These are phyloP conservation scores for Xiphorhynchus erythropygius DNA, from an alignment of 2,797 vertebrate species.

Conservation along the genomic window DNA sequence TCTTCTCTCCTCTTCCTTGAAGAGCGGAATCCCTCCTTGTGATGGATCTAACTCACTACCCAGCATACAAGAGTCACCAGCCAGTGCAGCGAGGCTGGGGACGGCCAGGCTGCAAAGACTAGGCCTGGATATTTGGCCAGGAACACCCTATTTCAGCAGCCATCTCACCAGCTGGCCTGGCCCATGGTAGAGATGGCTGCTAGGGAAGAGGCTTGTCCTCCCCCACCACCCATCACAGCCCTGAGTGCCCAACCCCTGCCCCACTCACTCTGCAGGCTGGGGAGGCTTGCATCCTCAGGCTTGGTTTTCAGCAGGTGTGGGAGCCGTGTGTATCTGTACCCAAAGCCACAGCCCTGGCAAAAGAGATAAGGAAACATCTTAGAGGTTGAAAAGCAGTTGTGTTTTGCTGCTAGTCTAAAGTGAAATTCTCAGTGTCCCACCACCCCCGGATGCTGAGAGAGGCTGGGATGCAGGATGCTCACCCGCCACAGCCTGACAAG, in stretches of 20 bases:
- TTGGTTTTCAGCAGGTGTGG: slow-evolving; percentile 97
- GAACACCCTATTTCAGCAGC: not conserved
- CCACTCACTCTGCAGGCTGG: slow-evolving; percentile 95
- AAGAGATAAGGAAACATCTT: not conserved
- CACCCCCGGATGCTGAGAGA: not conserved
- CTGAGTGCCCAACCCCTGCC: not conserved
- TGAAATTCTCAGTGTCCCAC: not conserved
- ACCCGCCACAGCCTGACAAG: slow-evolving; percentile 96
- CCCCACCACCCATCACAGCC: not conserved
- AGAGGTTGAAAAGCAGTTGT: not conserved
- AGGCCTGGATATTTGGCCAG: not conserved
- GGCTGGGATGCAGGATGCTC: slow-evolving; percentile 2
- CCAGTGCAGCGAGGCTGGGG: not conserved
- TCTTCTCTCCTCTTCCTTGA: not conserved
- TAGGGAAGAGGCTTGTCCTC: not conserved
- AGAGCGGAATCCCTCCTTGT: not conserved
- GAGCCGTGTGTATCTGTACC: slow-evolving; percentile 95
- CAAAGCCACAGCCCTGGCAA: slow-evolving; percentile 93
- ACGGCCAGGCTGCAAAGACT: not conserved
- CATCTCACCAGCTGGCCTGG: not conserved
- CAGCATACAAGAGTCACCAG: not conserved
- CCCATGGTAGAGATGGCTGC: not conserved
- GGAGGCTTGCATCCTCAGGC: slow-evolving; percentile 94
- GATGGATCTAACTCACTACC: not conserved
- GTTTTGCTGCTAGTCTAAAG: not conserved